phyloP scores from a whole-genome alignment of 2,888 invertebrate genomes.

The Carabus problematicus region DNA sequence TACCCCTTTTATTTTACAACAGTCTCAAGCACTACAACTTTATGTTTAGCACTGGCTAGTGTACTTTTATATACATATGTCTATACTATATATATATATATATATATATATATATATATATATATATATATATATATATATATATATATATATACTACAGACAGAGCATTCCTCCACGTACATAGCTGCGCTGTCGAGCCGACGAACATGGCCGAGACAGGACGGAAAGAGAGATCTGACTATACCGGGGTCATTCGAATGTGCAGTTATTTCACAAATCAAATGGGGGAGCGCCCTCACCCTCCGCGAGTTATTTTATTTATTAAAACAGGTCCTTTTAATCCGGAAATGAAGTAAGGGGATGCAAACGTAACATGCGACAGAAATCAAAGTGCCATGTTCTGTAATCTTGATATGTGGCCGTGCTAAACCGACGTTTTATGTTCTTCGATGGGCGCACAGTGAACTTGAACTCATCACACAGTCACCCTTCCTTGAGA shows the following conservation, averaged over 20 bases:
- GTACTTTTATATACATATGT: too few species aligned
- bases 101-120: too few species aligned
- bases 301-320: conserved; percentile 38
- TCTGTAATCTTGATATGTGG: conserved; percentile 40
- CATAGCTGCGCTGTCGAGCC: neutral
- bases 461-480: neutral
- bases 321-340: conserved; percentile 43
- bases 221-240: neutral
- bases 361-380: conserved; percentile 10
- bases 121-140: too few species aligned
- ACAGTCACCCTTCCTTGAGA: neutral
- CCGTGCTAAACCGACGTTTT: conserved; percentile 17
- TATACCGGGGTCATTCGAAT: conserved; percentile 11
- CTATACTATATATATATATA: too few species aligned
- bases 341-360: conserved; percentile 35
- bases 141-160: too few species aligned
- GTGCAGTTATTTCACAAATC: conserved; percentile 35
- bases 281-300: conserved; percentile 26
- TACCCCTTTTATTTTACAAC: neutral
- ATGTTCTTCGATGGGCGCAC: neutral
- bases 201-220: neutral
- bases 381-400: conserved; percentile 40
- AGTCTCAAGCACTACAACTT: neutral
- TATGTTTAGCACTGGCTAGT: too few species aligned
- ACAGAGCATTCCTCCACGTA: conserved; percentile 32